These are phyloP conservation scores for Muraenolepis orangiensis DNA, from an alignment of 2,797 vertebrate species.

Conservation along the genomic window DNA sequence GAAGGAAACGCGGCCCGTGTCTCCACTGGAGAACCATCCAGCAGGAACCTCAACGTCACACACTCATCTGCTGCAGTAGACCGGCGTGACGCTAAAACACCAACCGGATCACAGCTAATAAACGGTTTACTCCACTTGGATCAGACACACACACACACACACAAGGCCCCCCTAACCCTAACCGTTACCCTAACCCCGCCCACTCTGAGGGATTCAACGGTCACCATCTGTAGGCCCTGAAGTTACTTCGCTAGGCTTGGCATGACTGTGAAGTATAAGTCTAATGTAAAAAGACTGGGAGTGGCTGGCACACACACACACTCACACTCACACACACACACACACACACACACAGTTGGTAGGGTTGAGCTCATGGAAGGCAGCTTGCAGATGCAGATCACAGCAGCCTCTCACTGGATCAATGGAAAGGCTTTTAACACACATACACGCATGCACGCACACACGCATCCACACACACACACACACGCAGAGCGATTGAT, in stretches of 20 bases:
- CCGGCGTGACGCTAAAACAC: neutral
- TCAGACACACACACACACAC: neutral
- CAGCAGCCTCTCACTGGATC: conserved; percentile 63
- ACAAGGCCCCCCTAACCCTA: neutral
- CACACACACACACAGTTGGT: conserved; percentile 23
- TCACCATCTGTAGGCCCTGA: neutral
- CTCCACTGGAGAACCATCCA: neutral
- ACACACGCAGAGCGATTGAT: conserved; percentile 61
- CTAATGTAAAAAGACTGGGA: neutral
- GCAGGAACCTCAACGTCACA: neutral
- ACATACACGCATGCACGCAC: conserved; percentile 50
- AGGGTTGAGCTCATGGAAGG: conserved; percentile 46
- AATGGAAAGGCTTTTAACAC: conserved; percentile 79
- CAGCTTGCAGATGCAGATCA: conserved; percentile 53
- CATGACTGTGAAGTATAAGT: neutral
- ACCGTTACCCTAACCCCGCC: neutral
- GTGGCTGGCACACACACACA: neutral
- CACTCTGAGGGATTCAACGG: neutral
- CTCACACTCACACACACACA: neutral
- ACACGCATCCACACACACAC: conserved; percentile 18
- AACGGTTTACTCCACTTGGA: neutral
- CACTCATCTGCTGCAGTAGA: neutral
- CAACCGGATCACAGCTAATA: neutral
- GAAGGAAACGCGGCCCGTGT: neutral
- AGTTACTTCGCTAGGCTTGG: neutral